phyloP scores from a whole-genome alignment of 1,140 invertebrate species.

The Polypedilum pembai region DNA sequence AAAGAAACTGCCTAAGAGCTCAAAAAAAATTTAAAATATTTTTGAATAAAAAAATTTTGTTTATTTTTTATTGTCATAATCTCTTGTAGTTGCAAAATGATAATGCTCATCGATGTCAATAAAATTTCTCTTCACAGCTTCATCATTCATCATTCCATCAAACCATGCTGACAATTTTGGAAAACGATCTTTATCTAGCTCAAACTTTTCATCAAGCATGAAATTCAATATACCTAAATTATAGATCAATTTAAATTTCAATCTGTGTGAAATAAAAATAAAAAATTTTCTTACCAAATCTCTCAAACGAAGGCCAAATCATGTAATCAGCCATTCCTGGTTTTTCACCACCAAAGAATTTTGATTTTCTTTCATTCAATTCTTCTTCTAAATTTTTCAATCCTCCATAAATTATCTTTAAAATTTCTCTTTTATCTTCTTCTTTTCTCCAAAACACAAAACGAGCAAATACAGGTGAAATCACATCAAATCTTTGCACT shows the following conservation, averaged over 20 bases:
- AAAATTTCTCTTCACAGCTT: constrained; percentile 57
- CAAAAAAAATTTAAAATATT: too few relatives aligned
- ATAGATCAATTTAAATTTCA: too few relatives aligned
- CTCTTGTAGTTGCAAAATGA: constrained; percentile 59
- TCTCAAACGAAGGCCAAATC: constrained; percentile 86
- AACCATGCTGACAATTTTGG: constrained; percentile 52
- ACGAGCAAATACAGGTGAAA: constrained; percentile 37
- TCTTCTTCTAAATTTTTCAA: constrained; percentile 61
- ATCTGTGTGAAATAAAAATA: too few relatives aligned
- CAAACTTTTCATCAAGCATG: constrained; percentile 38
- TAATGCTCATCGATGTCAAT: constrained; percentile 60
- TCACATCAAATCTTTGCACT: constrained; percentile 55
- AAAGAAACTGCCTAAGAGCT: too few relatives aligned
- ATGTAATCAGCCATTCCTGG: constrained; percentile 83
- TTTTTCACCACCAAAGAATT: constrained; percentile 59
- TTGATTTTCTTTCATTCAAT: constrained; percentile 51
- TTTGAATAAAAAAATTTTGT: too few relatives aligned
- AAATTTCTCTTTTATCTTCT: constrained; percentile 33
- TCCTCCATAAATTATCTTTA: constrained; percentile 44
- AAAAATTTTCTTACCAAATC: constrained; percentile 35
- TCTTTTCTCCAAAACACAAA: neutral
- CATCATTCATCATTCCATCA: constrained; percentile 58
- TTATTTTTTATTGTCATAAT: constrained; percentile 54
- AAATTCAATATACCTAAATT: constrained; percentile 37
- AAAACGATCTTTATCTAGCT: constrained; percentile 40